Evolutionary conservation across 2,888 invertebrate species (phyloP).

Genomic region (Deilephila porcellus): DNA sequence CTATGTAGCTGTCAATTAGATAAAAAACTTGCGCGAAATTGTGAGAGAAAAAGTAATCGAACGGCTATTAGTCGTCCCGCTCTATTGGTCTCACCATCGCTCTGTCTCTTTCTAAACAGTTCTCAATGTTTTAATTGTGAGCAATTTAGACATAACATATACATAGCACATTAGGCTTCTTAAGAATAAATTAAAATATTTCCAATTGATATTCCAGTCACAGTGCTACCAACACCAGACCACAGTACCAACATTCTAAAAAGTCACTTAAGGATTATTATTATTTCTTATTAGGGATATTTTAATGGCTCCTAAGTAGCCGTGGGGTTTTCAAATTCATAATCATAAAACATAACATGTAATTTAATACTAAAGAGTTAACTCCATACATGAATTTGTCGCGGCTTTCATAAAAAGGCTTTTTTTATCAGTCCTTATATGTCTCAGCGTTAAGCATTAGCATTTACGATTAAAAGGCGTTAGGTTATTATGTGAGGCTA

Average conservation of each 20-base stretch:
- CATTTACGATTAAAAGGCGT: background rate
- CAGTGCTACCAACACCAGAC: constrained; percentile 13
- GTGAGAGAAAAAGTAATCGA: too few relatives aligned
- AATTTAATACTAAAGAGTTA: background rate
- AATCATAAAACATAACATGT: constrained; percentile 15
- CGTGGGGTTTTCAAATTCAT: background rate
- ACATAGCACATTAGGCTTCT: background rate
- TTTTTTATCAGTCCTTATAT: background rate
- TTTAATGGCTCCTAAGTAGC: constrained; percentile 3
- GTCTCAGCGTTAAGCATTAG: background rate
- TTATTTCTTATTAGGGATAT: constrained; percentile 12
- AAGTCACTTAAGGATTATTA: constrained; percentile 18
- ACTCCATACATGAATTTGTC: background rate
- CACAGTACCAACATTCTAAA: constrained; percentile 21
- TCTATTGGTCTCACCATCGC: too few relatives aligned
- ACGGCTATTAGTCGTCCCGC: too few relatives aligned
- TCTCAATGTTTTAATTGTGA: too few relatives aligned
- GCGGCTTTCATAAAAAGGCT: background rate
- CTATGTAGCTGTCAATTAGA: too few relatives aligned
- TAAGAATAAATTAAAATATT: background rate
- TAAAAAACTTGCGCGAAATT: too few relatives aligned
- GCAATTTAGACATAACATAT: too few relatives aligned
- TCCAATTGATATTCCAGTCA: constrained; percentile 13
- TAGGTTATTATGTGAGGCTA: background rate
- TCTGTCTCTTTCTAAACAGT: too few relatives aligned